A percentile compares a stretch with the other conserved stretches of the same genome.
These are phyloP conservation scores for Carlito syrichta DNA, from an alignment of 2,113 vertebrate species.

Conservation along the genomic window DNA sequence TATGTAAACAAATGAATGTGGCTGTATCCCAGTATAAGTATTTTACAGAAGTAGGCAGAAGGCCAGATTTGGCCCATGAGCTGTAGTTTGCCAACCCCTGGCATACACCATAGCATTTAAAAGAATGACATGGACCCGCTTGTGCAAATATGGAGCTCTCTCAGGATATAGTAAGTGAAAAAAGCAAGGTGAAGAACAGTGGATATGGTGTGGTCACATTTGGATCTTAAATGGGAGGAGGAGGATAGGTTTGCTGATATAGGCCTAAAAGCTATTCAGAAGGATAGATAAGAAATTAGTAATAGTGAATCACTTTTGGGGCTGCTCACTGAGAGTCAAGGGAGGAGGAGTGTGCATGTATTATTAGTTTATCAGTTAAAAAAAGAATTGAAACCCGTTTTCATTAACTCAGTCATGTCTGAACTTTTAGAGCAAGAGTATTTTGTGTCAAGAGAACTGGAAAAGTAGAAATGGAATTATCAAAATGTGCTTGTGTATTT, in stretches of 20 bases:
- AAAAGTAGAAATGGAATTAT: neutral
- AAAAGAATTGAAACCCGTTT: neutral
- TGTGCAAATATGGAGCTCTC: neutral
- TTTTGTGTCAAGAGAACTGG: slow-evolving; percentile 12
- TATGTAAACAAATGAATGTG: neutral
- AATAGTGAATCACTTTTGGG: neutral
- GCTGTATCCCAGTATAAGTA: neutral
- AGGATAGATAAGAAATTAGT: neutral
- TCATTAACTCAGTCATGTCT: neutral
- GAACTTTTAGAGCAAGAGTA: neutral
- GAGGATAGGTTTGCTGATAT: neutral
- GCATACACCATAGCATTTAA: neutral
- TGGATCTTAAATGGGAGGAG: neutral
- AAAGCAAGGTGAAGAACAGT: neutral
- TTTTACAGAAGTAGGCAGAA: neutral
- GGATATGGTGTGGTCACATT: neutral
- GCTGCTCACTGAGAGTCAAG: neutral
- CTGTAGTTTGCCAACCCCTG: neutral
- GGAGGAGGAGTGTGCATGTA: neutral
- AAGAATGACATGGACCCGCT: neutral
- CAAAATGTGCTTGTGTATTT: neutral
- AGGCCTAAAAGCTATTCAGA: neutral
- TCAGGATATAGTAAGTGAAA: neutral
- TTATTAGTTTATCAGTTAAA: neutral
- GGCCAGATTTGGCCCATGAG: neutral